Conservation (phyloP, 92 coral and sea anemone genomes). For the Zoanthus sansibaricus region DNA sequence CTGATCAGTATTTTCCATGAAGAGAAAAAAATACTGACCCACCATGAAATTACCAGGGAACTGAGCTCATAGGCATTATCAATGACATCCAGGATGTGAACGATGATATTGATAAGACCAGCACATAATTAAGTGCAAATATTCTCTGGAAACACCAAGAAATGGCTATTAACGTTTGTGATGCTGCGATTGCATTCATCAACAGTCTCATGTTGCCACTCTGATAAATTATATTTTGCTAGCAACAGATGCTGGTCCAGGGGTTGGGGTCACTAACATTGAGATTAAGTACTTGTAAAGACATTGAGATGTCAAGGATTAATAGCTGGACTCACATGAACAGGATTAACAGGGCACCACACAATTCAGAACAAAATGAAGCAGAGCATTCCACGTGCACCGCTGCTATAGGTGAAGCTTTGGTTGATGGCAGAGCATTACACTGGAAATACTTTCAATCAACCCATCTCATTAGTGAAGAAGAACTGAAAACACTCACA, state of each 20-base stretch:
- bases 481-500: conserved; percentile 28
- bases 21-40: conserved; percentile 19
- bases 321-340: conserved; percentile 51
- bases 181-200: background rate
- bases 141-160: conserved; percentile 28
- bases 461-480: conserved; percentile 47
- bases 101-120: conserved; percentile 27
- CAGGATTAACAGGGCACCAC: conserved; percentile 61
- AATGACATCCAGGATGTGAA: conserved; percentile 39
- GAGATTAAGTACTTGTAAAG: conserved; percentile 53
- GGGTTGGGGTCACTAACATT: conserved; percentile 58
- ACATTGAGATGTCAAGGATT: conserved; percentile 60
- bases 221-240: conserved; percentile 54
- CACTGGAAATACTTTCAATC: conserved; percentile 64
- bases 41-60: conserved; percentile 31
- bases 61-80: conserved; percentile 27
- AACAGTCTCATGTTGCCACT: conserved; percentile 24
- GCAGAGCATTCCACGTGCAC: conserved; percentile 51
- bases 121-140: conserved; percentile 27
- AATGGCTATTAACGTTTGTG: conserved; percentile 11
- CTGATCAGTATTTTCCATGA: conserved; percentile 8
- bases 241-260: conserved; percentile 70
- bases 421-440: conserved; percentile 68
- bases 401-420: conserved; percentile 68
- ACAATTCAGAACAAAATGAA: conserved; percentile 67